A percentile compares a stretch with the other conserved stretches of the same genome.
Evolutionary conservation across 2,113 vertebrate species (phyloP).

Genomic region (Gadus chalcogrammus): DNA sequence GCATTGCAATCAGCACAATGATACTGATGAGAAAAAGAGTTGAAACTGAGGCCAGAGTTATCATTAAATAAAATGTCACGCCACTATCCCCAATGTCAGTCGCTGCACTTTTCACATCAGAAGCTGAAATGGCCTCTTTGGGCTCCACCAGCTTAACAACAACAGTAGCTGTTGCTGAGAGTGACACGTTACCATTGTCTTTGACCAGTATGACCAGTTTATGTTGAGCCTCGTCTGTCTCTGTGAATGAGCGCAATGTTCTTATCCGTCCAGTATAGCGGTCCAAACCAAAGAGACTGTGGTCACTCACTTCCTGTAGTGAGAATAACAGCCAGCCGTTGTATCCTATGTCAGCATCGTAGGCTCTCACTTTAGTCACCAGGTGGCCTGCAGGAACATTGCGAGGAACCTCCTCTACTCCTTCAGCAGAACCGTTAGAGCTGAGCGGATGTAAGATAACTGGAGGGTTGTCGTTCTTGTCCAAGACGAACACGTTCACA

Average conservation of each 20-base stretch:
- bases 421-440: slow-evolving; percentile 11
- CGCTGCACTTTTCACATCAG: slow-evolving; percentile 22
- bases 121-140: not conserved
- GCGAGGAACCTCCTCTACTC: not conserved
- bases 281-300: slow-evolving; percentile 21
- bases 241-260: slow-evolving; percentile 1
- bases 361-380: not conserved
- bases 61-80: slow-evolving; percentile 46
- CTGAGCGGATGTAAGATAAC: slow-evolving; percentile 37
- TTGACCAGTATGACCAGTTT: slow-evolving; percentile 41
- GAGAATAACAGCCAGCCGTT: slow-evolving; percentile 42
- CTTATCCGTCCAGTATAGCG: slow-evolving; percentile 3
- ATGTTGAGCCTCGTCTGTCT: not conserved
- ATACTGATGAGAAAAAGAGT: slow-evolving; percentile 45
- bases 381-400: not conserved
- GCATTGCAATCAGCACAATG: slow-evolving; percentile 45
- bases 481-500: slow-evolving; percentile 48
- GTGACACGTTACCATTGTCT: slow-evolving; percentile 45
- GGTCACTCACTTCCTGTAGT: slow-evolving; percentile 28
- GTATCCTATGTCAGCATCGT: not conserved
- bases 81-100: slow-evolving; percentile 18
- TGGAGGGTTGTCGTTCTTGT: slow-evolving; percentile 46
- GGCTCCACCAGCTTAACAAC: slow-evolving; percentile 21
- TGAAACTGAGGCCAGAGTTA: slow-evolving; percentile 47
- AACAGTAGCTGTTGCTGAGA: slow-evolving; percentile 42